Conservation (phyloP, 2,797 vertebrate genomes). For the Sebastes paucispinis region DNA sequence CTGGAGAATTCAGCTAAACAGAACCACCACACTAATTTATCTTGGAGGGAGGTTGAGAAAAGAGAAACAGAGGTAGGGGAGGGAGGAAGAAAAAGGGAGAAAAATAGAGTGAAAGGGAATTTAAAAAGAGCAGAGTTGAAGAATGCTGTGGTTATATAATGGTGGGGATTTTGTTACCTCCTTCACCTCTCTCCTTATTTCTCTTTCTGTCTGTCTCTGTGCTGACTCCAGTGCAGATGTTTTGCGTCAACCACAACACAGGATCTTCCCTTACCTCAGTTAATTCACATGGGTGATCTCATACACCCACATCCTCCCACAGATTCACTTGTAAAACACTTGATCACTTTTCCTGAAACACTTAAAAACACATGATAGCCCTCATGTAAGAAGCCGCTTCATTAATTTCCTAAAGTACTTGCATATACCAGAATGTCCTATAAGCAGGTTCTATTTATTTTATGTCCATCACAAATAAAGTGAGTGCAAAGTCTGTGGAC, state of each 20-base stretch:
- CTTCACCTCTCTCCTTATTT: neutral
- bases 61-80: neutral
- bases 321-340: conserved; percentile 9
- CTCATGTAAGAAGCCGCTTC: neutral
- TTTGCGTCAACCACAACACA: conserved; percentile 19
- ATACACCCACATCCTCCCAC: neutral
- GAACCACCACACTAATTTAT: conserved; percentile 59
- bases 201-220: neutral
- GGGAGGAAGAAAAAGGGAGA: neutral
- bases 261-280: conserved; percentile 17
- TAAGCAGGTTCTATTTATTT: neutral
- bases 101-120: neutral
- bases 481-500: neutral
- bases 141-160: conserved; percentile 62
- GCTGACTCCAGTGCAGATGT: conserved; percentile 41
- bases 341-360: neutral
- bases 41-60: conserved; percentile 27
- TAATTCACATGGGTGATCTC: conserved; percentile 27
- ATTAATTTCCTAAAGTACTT: neutral
- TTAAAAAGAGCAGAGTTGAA: conserved; percentile 21
- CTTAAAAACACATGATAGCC: neutral
- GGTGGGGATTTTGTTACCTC: conserved; percentile 37
- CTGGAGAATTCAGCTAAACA: conserved; percentile 56
- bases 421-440: too few species aligned
- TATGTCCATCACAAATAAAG: neutral